Evolutionary conservation across 2,888 invertebrate genomes (phyloP).

Genomic region (Chrysodeixis includens): DNA sequence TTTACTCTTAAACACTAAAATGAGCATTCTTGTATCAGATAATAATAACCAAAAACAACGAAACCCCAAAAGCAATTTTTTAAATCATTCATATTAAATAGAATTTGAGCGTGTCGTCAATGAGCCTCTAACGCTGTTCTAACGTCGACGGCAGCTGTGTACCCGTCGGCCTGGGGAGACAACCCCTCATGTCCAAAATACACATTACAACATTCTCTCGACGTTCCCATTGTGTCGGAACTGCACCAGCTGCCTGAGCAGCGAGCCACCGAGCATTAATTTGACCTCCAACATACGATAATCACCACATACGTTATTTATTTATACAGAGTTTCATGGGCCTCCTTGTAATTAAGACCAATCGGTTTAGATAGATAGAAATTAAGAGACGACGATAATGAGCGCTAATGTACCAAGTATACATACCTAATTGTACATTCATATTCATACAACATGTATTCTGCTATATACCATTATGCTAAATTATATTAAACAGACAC

Average conservation of each 20-base stretch:
- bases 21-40: no score
- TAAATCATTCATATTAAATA: background rate
- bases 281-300: conserved; percentile 38
- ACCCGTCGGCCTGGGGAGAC: conserved; percentile 62
- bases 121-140: conserved; percentile 65
- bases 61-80: background rate
- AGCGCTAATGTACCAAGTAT: no score
- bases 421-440: no score
- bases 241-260: conserved; percentile 66
- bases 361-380: no score
- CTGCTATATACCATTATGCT: no score
- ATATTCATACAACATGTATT: no score
- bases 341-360: background rate
- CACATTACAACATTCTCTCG: conserved; percentile 66
- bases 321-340: background rate
- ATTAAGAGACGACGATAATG: no score
- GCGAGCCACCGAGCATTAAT: conserved; percentile 35
- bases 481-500: no score
- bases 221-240: conserved; percentile 65
- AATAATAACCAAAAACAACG: background rate
- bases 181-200: conserved; percentile 71
- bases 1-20: no score
- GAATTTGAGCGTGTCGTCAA: conserved; percentile 15
- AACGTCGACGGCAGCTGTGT: conserved; percentile 69
- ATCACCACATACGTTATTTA: background rate